Conservation (phyloP, 2,888 invertebrate species). For the Aleiodes leptofemur region DNA sequence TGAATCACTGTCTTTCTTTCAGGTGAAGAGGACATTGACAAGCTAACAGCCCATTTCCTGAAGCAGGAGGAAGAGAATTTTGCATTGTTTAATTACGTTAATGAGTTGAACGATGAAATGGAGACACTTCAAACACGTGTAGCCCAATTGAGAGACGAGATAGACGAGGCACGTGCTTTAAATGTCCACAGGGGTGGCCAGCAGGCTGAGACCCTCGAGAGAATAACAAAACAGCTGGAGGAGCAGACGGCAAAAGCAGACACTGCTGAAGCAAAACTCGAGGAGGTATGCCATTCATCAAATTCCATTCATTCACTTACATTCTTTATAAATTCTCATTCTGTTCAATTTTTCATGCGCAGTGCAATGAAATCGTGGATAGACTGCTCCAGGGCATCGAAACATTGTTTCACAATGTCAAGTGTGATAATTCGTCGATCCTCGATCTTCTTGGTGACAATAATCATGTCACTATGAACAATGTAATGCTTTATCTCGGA, state of each 20-base stretch:
- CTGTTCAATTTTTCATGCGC: constrained; percentile 41
- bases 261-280: constrained; percentile 72
- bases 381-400: constrained; percentile 76
- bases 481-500: constrained; percentile 88
- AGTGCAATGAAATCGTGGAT: constrained; percentile 70
- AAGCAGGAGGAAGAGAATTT: constrained; percentile 94
- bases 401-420: constrained; percentile 79
- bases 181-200: constrained; percentile 78
- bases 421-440: constrained; percentile 85
- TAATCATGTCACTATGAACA: constrained; percentile 84
- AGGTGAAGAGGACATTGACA: constrained; percentile 81
- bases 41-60: constrained; percentile 85
- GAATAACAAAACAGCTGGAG: constrained; percentile 77
- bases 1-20: constrained; percentile 70
- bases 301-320: constrained; percentile 10
- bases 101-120: constrained; percentile 90
- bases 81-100: constrained; percentile 92
- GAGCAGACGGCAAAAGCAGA: constrained; percentile 73
- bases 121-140: constrained; percentile 85
- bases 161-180: constrained; percentile 81
- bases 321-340: constrained; percentile 20
- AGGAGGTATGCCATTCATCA: constrained; percentile 60
- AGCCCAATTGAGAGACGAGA: constrained; percentile 79
- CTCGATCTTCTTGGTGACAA: constrained; percentile 84
- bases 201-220: constrained; percentile 80